Evolutionary conservation across 2,113 vertebrate species (phyloP), one percentile per base, ranked within the genome.

Genomic region (Vombatus ursinus): DNA sequence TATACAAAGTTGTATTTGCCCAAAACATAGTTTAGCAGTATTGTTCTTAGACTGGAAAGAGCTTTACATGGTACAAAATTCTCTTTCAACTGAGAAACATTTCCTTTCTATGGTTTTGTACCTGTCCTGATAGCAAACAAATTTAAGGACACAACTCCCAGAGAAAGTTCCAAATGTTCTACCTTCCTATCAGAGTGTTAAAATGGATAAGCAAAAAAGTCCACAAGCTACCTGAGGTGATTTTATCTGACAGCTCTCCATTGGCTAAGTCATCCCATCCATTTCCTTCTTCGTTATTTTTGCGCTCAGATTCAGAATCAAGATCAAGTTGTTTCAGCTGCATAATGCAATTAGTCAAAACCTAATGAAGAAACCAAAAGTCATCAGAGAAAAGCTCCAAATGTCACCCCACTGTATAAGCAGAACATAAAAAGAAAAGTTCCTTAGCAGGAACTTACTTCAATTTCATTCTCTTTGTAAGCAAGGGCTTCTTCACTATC

Each of bases 401-500:
- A 53, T 26, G 31, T 84, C 3, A 19, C 94, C 37, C 16, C 16
- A 84, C 6, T 94, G 9, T n/a, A 93, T 1, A 26, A 2, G 0
- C 0, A 95, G 47, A 37, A 90, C 0, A 92, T 54, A 93, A 92
- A 77, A 94, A 48, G 24, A 16, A 7, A 51, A 16, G 31, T 3
- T 93, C 24, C 0, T 89, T 94, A 57, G 10, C 92, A 68, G 91
- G 48, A 93, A 98, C 99, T 96, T 96, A 99, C 99, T 97, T 99
- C 99, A 37, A 99, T 99, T 91, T 99, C 99, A 92, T 99, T 99
- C 94, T 99, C 99, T 97, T 99, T 99, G 94, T 99, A 99, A 94
- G 98, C 99, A 49, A 99, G 98, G 0, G 99, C 98, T 97, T 99
- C 99, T 97, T 99, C 99, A 97, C 99, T 95, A 91, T 99, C 99